Evolutionary conservation across 1,140 invertebrate genomes (phyloP).

Genomic region (Drosophila serrata): DNA sequence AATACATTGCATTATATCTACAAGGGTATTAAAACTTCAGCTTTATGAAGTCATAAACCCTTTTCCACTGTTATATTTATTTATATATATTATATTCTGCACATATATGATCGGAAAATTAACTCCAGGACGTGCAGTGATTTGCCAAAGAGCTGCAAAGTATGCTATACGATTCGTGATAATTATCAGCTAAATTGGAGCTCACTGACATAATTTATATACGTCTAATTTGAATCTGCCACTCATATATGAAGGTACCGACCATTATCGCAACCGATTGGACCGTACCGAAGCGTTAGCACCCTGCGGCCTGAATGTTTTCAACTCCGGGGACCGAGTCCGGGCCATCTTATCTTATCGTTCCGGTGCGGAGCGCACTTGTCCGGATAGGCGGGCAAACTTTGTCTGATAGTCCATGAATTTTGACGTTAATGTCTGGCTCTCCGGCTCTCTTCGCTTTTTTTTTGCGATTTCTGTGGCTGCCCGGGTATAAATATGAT

Average conservation of each 20-base stretch:
- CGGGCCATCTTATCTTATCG: slow-evolving; percentile 42
- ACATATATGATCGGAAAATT: background rate
- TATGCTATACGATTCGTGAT: slow-evolving; percentile 4
- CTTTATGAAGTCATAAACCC: background rate
- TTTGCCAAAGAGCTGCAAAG: slow-evolving; percentile 33
- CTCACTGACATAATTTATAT: slow-evolving; percentile 41
- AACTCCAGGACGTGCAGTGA: slow-evolving; percentile 19
- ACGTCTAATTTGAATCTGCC: slow-evolving; percentile 45
- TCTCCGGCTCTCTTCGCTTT: slow-evolving; percentile 25
- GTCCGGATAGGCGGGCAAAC: slow-evolving; percentile 48
- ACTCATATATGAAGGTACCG: background rate
- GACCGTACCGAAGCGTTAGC: slow-evolving; percentile 19
- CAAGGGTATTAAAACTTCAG: background rate
- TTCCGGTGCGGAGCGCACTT: slow-evolving; percentile 41
- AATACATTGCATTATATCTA: background rate
- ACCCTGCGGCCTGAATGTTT: slow-evolving; percentile 40
- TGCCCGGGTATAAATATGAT: slow-evolving; percentile 65
- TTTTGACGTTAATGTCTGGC: slow-evolving; percentile 47
- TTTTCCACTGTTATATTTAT: background rate
- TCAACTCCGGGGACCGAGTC: slow-evolving; percentile 4
- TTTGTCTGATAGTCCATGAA: slow-evolving; percentile 46
- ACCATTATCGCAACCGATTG: slow-evolving; percentile 26
- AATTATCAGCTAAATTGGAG: slow-evolving; percentile 33
- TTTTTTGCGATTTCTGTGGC: slow-evolving; percentile 44
- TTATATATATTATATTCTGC: slow-evolving; percentile 14